A percentile compares a stretch with the other conserved stretches of the same genome.
These are phyloP conservation scores for Parnassius smintheus DNA, from an alignment of 2,888 invertebrate genomes.

Conservation along the genomic window DNA sequence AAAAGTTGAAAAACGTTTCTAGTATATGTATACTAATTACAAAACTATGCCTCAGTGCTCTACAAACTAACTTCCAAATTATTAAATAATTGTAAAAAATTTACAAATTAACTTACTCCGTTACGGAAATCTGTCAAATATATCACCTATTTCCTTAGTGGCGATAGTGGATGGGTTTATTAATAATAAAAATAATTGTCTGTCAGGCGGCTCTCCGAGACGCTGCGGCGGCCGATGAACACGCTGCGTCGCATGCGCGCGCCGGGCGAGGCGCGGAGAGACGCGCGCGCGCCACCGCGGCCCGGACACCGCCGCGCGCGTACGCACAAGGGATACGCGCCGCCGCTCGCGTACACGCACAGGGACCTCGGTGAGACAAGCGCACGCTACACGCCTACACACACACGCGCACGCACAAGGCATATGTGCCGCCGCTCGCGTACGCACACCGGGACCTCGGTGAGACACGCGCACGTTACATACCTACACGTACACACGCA, in stretches of 20 bases:
- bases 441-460: background rate
- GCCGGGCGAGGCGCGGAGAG: slow-evolving; percentile 50
- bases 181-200: too few species aligned
- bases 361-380: slow-evolving; percentile 62
- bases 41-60: too few species aligned
- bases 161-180: too few species aligned
- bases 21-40: too few species aligned
- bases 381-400: background rate
- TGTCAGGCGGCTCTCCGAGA: slow-evolving; percentile 90
- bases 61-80: too few species aligned
- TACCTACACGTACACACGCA: too few species aligned
- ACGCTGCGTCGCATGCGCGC: slow-evolving; percentile 90
- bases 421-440: background rate
- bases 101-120: too few species aligned
- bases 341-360: slow-evolving; percentile 53
- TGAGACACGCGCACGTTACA: background rate
- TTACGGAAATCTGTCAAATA: too few species aligned
- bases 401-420: too few species aligned
- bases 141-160: too few species aligned
- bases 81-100: too few species aligned
- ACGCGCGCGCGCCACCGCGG: slow-evolving; percentile 43
- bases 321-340: slow-evolving; percentile 65
- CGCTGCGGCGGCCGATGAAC: slow-evolving; percentile 94
- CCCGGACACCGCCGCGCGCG: slow-evolving; percentile 57
- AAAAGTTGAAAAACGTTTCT: too few species aligned